Base-by-base conservation (phyloP, 2,113 vertebrate genomes). In the Hucho hucho region DNA sequence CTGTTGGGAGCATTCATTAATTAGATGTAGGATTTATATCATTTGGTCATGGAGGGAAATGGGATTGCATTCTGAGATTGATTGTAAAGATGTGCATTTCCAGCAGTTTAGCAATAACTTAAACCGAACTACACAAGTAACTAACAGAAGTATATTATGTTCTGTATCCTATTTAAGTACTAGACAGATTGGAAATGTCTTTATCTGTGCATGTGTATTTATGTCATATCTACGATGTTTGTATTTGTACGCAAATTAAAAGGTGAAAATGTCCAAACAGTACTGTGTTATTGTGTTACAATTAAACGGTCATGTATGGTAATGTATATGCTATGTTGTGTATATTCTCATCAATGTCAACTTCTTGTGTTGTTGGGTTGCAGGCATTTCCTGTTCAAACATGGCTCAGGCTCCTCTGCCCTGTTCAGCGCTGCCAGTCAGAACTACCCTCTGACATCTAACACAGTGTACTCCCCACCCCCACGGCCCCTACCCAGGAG, bases 341-440 rank as follows among this genome's bases (percentile, higher is more conserved):
- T 64, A 24, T 20, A 26, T 16, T 61, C 6, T n/a, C 26, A 53
- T 53, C 13, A 25, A 16, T 65, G 64, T 4, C 5, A 6, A 18
- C 70, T 29, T 37, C 47, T 18, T 46, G 22, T 74, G 9, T 70
- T 89, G 89, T 73, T 89, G 59, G 75, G 89, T 84, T 72, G 0
- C 86, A 96, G 95, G 91, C 95, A 96, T 88, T 96, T 96, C 89
- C 93, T 96, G 67, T 96, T 96, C 89, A 96, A 96, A 81, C 95
- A 96, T 0, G 95, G 95, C 84, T 96, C 95, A 77, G 95, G 95
- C 37, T 95, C 95, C 29, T 96, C 95, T 1, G 93, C 95, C 63
- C 94, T 96, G 87, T 96, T 95, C 92, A 95, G 94, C 37, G 95
- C 95, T 13, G 94, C 95, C 88, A 95, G 92, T 87, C 95, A 96